Percentiles rank a stretch among this genome's conserved stretches.
phyloP scores from a whole-genome alignment of 1,140 invertebrate genomes.

The Rhopalosiphum maidis region DNA sequence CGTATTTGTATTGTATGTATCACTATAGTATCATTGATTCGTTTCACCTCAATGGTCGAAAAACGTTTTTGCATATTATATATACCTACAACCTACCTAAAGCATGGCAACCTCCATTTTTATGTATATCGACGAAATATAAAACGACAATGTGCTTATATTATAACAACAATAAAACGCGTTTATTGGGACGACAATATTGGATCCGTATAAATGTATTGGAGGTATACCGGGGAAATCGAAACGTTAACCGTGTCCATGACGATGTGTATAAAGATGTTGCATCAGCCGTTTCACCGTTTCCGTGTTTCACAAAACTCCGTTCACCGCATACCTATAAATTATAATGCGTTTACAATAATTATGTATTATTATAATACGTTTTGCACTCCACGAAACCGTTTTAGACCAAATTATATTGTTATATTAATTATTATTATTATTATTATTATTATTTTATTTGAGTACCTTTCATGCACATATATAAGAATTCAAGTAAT shows the following conservation, averaged over 20 bases:
- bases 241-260: neutral
- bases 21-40: neutral
- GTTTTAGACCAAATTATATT: neutral
- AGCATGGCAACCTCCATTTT: no score
- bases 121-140: neutral
- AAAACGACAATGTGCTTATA: neutral
- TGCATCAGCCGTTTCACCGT: conserved; percentile 17
- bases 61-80: no score
- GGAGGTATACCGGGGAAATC: neutral
- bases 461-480: neutral
- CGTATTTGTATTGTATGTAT: neutral
- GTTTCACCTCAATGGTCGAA: no score
- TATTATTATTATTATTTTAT: neutral
- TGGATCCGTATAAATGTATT: neutral
- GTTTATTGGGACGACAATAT: neutral
- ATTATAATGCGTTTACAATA: neutral
- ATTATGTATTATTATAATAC: neutral
- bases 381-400: neutral
- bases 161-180: neutral
- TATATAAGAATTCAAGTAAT: neutral
- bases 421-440: neutral
- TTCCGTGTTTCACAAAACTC: neutral
- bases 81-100: no score
- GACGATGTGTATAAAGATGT: neutral
- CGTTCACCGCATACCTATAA: neutral